Conservation (phyloP, 2,797 vertebrate species). For the Carcharodon carcharias region DNA sequence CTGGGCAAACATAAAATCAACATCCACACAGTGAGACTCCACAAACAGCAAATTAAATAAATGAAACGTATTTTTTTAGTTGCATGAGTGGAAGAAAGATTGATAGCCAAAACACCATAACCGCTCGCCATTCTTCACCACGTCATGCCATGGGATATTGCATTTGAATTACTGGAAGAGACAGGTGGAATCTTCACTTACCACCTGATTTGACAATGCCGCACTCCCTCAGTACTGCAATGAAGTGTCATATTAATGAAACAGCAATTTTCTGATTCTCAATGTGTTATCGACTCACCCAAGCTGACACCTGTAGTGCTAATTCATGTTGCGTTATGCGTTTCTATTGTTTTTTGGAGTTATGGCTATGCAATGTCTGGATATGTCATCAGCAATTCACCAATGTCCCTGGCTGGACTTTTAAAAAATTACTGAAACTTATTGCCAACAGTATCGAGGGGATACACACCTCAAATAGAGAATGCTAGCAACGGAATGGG, state of each 20-base stretch:
- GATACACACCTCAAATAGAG: neutral
- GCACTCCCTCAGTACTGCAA: neutral
- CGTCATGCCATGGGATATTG: neutral
- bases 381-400: neutral
- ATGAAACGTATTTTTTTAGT: neutral
- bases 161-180: neutral
- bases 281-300: neutral
- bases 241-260: neutral
- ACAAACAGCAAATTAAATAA: neutral
- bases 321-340: neutral
- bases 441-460: neutral
- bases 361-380: neutral
- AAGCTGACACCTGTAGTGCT: neutral
- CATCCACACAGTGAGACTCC: neutral
- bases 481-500: neutral
- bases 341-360: neutral
- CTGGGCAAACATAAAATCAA: neutral
- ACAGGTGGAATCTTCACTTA: neutral
- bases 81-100: neutral
- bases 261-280: neutral
- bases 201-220: neutral
- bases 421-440: neutral
- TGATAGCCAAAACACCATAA: neutral
- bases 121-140: neutral
- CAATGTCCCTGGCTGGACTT: neutral